Evolutionary conservation across 1,140 invertebrate species (phyloP).

Genomic region (Euwallacea similis): DNA sequence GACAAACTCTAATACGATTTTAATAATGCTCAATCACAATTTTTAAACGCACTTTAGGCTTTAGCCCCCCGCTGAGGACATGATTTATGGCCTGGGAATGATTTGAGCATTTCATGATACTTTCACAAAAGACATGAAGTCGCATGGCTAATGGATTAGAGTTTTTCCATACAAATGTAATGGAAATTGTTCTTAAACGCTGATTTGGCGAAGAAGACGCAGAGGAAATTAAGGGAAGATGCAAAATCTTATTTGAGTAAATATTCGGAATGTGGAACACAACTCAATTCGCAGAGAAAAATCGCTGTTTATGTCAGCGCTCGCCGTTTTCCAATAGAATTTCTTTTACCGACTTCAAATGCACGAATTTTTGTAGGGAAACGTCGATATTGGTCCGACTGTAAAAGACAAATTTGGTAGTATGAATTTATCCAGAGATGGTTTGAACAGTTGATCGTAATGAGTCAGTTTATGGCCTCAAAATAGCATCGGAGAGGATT

Average conservation of each 20-base stretch:
- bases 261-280: not conserved
- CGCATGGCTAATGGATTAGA: conserved; percentile 14
- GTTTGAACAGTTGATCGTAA: too few relatives aligned
- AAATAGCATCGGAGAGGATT: too few relatives aligned
- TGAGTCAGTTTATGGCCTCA: too few relatives aligned
- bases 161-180: conserved; percentile 1
- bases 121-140: conserved; percentile 15
- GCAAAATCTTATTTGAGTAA: not conserved
- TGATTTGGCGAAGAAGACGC: not conserved
- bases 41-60: conserved; percentile 10
- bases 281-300: conserved; percentile 6
- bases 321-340: not conserved
- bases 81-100: conserved; percentile 11
- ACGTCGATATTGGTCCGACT: not conserved
- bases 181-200: not conserved
- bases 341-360: conserved; percentile 8
- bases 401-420: conserved; percentile 1
- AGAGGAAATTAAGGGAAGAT: not conserved
- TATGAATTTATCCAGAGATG: too few relatives aligned
- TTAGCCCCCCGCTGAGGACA: conserved; percentile 1
- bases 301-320: conserved; percentile 12
- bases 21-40: conserved; percentile 17
- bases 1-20: conserved; percentile 3
- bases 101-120: conserved; percentile 11
- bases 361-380: not conserved